A percentile compares a stretch with the other conserved stretches of the same genome.
These are phyloP conservation scores for Lacerta bilineata DNA, from an alignment of 2,797 vertebrate genomes.

Conservation along the genomic window DNA sequence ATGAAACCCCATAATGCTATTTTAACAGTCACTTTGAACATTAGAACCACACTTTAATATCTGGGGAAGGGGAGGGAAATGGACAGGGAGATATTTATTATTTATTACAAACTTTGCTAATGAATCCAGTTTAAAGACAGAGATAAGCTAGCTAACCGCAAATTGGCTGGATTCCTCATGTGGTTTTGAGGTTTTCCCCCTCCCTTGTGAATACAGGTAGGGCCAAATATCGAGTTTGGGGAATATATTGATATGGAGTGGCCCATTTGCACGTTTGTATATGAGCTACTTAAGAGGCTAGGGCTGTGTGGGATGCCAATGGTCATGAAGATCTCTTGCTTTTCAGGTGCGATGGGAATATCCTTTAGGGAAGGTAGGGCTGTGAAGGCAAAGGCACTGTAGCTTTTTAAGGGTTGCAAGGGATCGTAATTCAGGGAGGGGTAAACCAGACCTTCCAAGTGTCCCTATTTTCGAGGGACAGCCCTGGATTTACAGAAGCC, in stretches of 20 bases:
- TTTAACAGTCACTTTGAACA: slow-evolving; percentile 52
- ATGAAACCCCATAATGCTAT: slow-evolving; percentile 38
- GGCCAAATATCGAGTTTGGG: slow-evolving; percentile 18
- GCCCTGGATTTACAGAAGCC: too few relatives aligned
- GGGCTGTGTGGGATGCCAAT: slow-evolving; percentile 14
- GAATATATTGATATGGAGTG: slow-evolving; percentile 24
- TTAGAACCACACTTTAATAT: slow-evolving; percentile 28
- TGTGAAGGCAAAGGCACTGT: neutral
- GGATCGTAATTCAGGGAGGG: too few relatives aligned
- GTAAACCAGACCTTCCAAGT: too few relatives aligned
- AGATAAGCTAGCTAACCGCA: slow-evolving; percentile 20
- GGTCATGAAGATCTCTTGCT: slow-evolving; percentile 10
- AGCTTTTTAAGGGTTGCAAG: too few relatives aligned
- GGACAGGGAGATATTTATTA: slow-evolving; percentile 22
- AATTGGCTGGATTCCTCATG: neutral
- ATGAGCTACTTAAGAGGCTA: neutral
- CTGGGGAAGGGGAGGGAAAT: neutral
- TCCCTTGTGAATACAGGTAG: slow-evolving; percentile 25
- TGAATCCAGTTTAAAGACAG: slow-evolving; percentile 43
- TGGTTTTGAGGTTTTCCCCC: slow-evolving; percentile 33
- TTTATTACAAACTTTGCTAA: slow-evolving; percentile 29
- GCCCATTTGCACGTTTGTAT: slow-evolving; percentile 13
- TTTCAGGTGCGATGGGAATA: neutral
- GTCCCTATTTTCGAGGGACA: too few relatives aligned
- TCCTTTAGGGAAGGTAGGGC: neutral